phyloP scores from a whole-genome alignment of 2,113 vertebrate species.

The Thamnophis sirtalis region DNA sequence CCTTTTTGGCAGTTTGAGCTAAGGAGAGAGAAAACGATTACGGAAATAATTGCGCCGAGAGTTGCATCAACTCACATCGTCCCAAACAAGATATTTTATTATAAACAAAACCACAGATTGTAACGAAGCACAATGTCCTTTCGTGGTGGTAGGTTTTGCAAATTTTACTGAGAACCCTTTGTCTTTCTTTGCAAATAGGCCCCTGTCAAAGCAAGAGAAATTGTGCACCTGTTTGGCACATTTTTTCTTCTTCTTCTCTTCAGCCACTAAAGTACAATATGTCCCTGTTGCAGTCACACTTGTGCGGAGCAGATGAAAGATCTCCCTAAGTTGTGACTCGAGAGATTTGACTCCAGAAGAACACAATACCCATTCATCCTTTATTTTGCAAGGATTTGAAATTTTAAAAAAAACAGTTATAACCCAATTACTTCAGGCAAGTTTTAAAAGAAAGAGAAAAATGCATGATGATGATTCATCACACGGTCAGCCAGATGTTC shows the following conservation, averaged over 20 bases:
- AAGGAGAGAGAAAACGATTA: neutral
- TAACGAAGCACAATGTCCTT: neutral
- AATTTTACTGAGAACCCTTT: neutral
- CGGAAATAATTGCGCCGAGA: neutral
- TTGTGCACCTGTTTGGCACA: neutral
- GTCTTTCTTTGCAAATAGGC: neutral
- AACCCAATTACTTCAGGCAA: neutral
- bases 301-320: neutral
- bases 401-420: neutral
- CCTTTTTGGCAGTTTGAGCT: neutral
- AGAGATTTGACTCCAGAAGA: neutral
- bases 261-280: neutral
- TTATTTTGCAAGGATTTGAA: neutral
- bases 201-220: neutral
- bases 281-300: neutral
- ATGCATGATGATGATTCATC: neutral
- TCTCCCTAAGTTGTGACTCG: neutral
- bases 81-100: neutral
- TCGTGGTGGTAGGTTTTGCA: fast-evolving
- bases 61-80: neutral
- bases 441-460: neutral
- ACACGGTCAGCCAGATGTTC: too few species aligned
- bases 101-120: neutral
- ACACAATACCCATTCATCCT: neutral
- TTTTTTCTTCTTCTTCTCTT: neutral